A percentile compares a stretch with the other conserved stretches of the same genome.
Evolutionary conservation across 2,888 invertebrate genomes (phyloP).

Genomic region (Ornithoptera alexandrae): DNA sequence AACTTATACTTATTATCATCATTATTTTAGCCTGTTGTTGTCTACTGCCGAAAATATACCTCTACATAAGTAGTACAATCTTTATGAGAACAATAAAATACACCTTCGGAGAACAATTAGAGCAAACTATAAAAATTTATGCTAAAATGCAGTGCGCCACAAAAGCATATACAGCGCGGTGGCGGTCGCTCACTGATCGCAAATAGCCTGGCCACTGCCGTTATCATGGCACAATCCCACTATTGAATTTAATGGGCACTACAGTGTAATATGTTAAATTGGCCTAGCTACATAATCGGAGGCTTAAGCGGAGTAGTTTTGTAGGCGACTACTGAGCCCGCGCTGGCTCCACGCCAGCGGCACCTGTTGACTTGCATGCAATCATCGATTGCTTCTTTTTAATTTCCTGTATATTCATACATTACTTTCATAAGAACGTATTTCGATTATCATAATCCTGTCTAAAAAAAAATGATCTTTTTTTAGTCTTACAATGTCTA

Average conservation of each 20-base stretch:
- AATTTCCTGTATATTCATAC: constrained; percentile 9
- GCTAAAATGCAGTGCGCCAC: background rate
- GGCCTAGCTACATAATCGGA: constrained; percentile 30
- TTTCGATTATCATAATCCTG: background rate
- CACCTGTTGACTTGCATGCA: constrained; percentile 60
- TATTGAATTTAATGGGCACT: constrained; percentile 36
- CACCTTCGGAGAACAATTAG: background rate
- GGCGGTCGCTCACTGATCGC: constrained; percentile 21
- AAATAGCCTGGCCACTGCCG: constrained; percentile 15
- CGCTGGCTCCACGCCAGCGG: constrained; percentile 52
- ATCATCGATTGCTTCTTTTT: constrained; percentile 31
- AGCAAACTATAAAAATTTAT: background rate
- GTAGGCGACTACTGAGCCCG: constrained; percentile 35
- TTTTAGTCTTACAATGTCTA: background rate
- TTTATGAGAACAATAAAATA: background rate
- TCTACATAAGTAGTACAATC: background rate
- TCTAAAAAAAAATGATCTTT: background rate
- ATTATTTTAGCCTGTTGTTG: too few species aligned
- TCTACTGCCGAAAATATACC: too few species aligned
- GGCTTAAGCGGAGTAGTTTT: constrained; percentile 46
- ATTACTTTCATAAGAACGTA: background rate
- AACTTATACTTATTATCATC: too few species aligned
- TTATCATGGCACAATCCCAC: constrained; percentile 23
- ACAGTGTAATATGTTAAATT: constrained; percentile 37
- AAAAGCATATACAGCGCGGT: background rate